Evolutionary conservation across 2,113 vertebrate genomes (phyloP).

Genomic region (Pseudopipra pipra): DNA sequence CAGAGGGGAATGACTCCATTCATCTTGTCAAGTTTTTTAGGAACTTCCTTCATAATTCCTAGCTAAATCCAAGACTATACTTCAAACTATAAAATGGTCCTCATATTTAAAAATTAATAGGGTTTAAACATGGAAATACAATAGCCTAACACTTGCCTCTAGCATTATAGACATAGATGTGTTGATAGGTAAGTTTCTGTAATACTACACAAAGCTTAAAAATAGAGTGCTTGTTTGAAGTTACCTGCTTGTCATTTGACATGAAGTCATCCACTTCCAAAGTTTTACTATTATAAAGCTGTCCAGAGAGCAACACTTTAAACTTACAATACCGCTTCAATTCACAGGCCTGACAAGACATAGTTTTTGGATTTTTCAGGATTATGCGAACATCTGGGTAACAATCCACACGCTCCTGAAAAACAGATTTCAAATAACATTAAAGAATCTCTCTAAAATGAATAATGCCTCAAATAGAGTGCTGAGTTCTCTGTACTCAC

Average conservation of each 20-base stretch:
- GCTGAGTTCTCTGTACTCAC: background rate
- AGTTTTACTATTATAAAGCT: slow-evolving; percentile 75
- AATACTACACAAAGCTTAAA: background rate
- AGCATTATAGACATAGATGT: background rate
- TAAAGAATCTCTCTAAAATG: background rate
- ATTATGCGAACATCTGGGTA: slow-evolving; percentile 72
- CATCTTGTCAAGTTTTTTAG: background rate
- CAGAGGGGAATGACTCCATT: background rate
- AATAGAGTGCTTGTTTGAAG: background rate
- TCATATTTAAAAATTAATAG: background rate
- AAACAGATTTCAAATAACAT: background rate
- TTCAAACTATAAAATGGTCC: background rate
- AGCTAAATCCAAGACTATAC: background rate
- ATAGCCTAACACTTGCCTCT: background rate
- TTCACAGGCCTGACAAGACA: slow-evolving; percentile 80
- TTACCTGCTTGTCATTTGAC: slow-evolving; percentile 83
- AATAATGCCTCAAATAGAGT: background rate
- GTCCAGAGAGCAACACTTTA: slow-evolving; percentile 77
- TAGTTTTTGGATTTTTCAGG: background rate
- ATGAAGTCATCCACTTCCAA: slow-evolving; percentile 83
- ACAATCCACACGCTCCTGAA: slow-evolving; percentile 82
- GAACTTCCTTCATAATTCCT: background rate
- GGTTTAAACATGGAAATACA: background rate
- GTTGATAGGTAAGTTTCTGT: background rate
- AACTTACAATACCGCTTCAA: slow-evolving; percentile 71